phyloP scores from a whole-genome alignment of 2,113 vertebrate species.

The Trematomus loennbergii region DNA sequence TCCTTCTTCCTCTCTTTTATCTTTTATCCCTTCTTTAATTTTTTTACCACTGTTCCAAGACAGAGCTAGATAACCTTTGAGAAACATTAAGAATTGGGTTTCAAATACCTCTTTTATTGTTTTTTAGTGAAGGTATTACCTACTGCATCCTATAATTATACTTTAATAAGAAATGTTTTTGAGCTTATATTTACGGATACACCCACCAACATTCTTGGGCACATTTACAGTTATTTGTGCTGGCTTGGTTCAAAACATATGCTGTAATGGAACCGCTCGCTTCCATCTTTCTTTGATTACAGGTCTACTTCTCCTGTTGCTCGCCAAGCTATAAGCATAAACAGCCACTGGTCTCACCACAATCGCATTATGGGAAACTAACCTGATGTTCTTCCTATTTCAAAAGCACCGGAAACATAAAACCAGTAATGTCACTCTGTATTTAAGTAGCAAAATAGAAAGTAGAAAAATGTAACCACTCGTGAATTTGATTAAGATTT shows the following conservation, averaged over 20 bases:
- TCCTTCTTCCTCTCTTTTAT: constrained; percentile 9
- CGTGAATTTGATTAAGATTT: background rate
- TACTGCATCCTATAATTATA: constrained; percentile 3
- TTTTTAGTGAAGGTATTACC: background rate
- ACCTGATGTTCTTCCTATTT: constrained; percentile 42
- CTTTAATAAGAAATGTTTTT: background rate
- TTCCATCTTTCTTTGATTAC: constrained; percentile 52
- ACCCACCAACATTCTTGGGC: background rate
- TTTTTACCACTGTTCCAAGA: constrained; percentile 9
- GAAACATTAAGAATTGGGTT: background rate
- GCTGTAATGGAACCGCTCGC: constrained; percentile 41
- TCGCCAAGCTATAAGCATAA: constrained; percentile 35
- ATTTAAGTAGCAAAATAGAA: background rate
- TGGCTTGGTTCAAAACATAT: background rate
- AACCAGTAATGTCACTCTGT: constrained; percentile 7
- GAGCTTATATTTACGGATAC: background rate
- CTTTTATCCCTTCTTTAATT: constrained; percentile 16
- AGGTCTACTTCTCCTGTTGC: constrained; percentile 12
- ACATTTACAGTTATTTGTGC: constrained; percentile 15
- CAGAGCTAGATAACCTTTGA: background rate
- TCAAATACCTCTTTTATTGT: background rate
- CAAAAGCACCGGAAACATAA: constrained; percentile 19
- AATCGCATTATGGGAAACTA: constrained; percentile 30
- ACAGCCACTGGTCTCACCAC: constrained; percentile 36
- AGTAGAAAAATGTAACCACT: background rate